Conservation (phyloP, 2,113 vertebrate species). For the Equus quagga region DNA sequence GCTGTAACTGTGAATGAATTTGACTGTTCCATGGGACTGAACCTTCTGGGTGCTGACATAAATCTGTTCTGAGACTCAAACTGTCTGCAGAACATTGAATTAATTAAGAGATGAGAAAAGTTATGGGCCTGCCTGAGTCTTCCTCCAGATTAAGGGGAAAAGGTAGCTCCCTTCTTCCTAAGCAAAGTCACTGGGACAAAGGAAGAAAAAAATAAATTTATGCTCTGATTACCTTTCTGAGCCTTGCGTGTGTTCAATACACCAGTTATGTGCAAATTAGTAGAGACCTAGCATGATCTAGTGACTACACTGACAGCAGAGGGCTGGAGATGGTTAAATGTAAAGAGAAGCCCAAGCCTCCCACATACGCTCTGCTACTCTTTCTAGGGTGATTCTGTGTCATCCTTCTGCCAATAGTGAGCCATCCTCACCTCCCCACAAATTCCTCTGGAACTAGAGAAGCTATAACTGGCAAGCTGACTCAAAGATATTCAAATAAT, state of each 20-base stretch:
- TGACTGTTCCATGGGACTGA: not conserved
- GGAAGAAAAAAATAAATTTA: not conserved
- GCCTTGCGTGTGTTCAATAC: not conserved
- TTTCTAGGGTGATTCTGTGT: not conserved
- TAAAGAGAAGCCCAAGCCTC: not conserved
- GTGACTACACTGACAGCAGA: not conserved
- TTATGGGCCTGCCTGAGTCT: not conserved
- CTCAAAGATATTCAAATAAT: not conserved
- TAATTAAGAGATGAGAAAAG: slow-evolving; percentile 1
- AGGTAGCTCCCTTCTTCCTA: not conserved
- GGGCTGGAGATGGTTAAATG: not conserved
- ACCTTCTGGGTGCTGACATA: not conserved
- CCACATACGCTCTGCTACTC: rapidly evolving
- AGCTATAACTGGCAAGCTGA: not conserved
- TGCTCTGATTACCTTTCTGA: not conserved
- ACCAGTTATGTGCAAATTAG: not conserved
- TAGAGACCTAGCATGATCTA: not conserved
- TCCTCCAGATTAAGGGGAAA: not conserved
- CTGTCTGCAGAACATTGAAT: not conserved
- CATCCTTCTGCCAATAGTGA: not conserved
- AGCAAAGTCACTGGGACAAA: not conserved
- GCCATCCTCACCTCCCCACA: not conserved
- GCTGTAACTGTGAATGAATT: not conserved
- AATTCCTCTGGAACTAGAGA: not conserved
- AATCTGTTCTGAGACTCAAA: not conserved